phyloP scores from a whole-genome alignment of 2,113 vertebrate species.

The Daubentonia madagascariensis region DNA sequence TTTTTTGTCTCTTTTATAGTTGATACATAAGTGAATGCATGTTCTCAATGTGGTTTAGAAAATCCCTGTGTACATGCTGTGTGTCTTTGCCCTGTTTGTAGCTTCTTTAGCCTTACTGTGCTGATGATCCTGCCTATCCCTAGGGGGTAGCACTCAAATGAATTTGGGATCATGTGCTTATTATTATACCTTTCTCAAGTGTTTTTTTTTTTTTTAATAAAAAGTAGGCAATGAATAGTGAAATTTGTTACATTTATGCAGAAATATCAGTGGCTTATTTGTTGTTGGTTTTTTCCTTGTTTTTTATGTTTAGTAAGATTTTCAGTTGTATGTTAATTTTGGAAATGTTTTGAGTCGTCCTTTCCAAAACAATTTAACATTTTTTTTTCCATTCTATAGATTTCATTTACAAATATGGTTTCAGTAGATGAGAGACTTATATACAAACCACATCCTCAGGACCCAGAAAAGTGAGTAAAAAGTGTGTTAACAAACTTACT shows the following conservation, averaged over 20 bases:
- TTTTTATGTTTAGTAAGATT: background rate
- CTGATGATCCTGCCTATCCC: background rate
- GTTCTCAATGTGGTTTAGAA: background rate
- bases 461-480: slow-evolving; percentile 90
- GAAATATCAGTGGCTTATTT: background rate
- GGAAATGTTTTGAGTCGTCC: background rate
- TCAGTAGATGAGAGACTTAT: slow-evolving; percentile 96
- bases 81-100: background rate
- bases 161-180: background rate
- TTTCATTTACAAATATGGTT: slow-evolving; percentile 97
- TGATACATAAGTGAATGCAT: background rate
- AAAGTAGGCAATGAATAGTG: background rate
- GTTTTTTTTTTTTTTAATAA: background rate
- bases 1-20: background rate
- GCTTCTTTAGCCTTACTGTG: background rate
- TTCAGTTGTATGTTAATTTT: background rate
- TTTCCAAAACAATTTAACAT: background rate
- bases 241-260: background rate
- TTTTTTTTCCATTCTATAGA: slow-evolving; percentile 80
- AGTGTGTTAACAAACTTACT: background rate
- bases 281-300: background rate
- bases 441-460: slow-evolving; percentile 95
- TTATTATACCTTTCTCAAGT: background rate
- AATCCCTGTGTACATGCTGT: rapidly evolving
- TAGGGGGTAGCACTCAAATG: background rate